Percentiles rank a stretch among this genome's conserved stretches.
Conservation (phyloP, 1,140 invertebrate genomes). For the Agrilus planipennis region DNA sequence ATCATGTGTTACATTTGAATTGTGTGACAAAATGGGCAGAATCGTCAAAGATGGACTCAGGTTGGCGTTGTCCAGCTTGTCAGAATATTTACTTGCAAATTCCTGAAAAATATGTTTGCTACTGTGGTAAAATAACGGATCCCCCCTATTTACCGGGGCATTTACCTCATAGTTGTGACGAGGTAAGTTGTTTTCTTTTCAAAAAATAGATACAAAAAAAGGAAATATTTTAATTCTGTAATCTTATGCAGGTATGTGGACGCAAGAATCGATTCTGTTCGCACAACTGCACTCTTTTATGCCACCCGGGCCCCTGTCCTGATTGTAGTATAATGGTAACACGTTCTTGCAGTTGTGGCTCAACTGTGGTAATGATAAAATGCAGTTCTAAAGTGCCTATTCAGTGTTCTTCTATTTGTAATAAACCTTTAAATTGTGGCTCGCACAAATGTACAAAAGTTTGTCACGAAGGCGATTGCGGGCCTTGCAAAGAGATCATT, state of each 20-base stretch:
- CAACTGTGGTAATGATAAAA: slow-evolving; percentile 51
- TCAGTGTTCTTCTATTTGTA: slow-evolving; percentile 56
- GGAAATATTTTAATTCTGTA: too few relatives aligned
- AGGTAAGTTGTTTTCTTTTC: too few relatives aligned
- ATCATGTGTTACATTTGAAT: slow-evolving; percentile 78
- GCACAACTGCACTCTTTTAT: slow-evolving; percentile 76
- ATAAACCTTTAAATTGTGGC: slow-evolving; percentile 58
- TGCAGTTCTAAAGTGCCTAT: slow-evolving; percentile 57
- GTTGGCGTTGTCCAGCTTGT: slow-evolving; percentile 90
- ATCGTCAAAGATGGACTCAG: slow-evolving; percentile 60
- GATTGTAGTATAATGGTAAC: slow-evolving; percentile 50
- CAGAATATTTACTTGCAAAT: slow-evolving; percentile 57
- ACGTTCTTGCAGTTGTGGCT: slow-evolving; percentile 62
- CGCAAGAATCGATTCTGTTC: slow-evolving; percentile 52
- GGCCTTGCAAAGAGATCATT: slow-evolving; percentile 49
- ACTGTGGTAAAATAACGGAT: slow-evolving; percentile 65
- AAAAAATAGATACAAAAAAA: too few relatives aligned
- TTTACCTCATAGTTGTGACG: slow-evolving; percentile 80
- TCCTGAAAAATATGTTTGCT: slow-evolving; percentile 68
- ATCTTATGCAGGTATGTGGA: too few relatives aligned
- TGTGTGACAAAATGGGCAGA: slow-evolving; percentile 87
- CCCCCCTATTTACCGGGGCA: slow-evolving; percentile 62
- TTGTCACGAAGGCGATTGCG: slow-evolving; percentile 72
- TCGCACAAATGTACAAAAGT: slow-evolving; percentile 56
- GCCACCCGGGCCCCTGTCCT: slow-evolving; percentile 85